A percentile compares a stretch with the other conserved stretches of the same genome.
Evolutionary conservation across 2,888 invertebrate genomes (phyloP).

Genomic region (Lasioglossum villosulum): DNA sequence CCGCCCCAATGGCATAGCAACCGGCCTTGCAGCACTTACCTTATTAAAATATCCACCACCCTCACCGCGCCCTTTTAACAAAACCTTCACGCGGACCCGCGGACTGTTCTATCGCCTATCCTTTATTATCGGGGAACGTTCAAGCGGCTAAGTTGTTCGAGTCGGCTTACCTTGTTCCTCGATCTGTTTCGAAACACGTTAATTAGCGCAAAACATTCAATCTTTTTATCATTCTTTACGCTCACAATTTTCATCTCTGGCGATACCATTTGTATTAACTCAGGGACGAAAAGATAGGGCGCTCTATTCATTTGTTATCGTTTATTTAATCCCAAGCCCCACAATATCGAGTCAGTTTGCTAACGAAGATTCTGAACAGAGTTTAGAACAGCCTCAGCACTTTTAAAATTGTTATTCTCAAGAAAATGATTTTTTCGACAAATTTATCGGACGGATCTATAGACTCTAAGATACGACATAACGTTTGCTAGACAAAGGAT

Average conservation of each 20-base stretch:
- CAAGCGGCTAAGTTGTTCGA: constrained; percentile 14
- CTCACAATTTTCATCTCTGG: background rate
- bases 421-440: no score
- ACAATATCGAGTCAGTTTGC: no score
- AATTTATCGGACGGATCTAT: no score
- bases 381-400: background rate
- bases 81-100: constrained; percentile 64
- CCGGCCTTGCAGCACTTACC: constrained; percentile 84
- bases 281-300: background rate
- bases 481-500: no score
- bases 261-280: background rate
- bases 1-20: constrained; percentile 79
- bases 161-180: background rate
- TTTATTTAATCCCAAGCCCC: no score
- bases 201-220: background rate
- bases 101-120: constrained; percentile 54
- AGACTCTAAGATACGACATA: no score
- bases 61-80: constrained; percentile 72
- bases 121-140: constrained; percentile 59
- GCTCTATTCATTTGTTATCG: background rate
- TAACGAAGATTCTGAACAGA: no score
- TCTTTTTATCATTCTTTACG: background rate
- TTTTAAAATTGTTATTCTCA: background rate
- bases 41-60: constrained; percentile 84
- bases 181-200: background rate